Base-by-base conservation (phyloP, 2,113 vertebrate species). In the Xenopus laevis region DNA sequence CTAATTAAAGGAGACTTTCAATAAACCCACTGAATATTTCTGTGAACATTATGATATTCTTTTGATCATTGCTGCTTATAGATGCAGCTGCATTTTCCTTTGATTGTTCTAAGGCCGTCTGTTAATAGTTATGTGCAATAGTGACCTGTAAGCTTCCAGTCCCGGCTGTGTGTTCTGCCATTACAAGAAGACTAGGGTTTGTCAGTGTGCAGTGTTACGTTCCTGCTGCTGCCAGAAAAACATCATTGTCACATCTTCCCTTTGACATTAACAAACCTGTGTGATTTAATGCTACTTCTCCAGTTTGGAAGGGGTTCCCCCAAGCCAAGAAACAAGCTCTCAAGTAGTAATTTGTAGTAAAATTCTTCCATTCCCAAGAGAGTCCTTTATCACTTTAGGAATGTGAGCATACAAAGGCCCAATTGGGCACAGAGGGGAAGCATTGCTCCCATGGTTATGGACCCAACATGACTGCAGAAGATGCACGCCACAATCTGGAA, bases 381-480 rank as follows among this genome's bases (percentile, higher is more conserved):
- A 63, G 46, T 75, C n/a, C n/a, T 68, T 44, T 61, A 69, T 68
- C 17, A 46, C 61, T 69, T 68, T 52, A 45, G 65, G 73, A 75
- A 75, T 75, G 40, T 62, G 50, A 62, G 58, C 27, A 20, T 75
- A 75, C 73, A 75, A 75, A 62, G 73, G 65, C 66, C 73, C 73
- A 75, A 75, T 75, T 75, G 65, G 69, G 58, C 63, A 47, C 65
- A 75, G 46, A 75, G 62, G 66, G n/a, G 15, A 68, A 69, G 17
- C 27, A 40, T 69, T 10, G 33, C 33, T 27, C 3, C 23, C 27
- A 30, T 30, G 27, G 46, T 63, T 63, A 11, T 33, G 55, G 55
- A 58, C 8, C 55, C 55, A 58, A 58, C 18, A 20, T 58, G 15
- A 58, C 1, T 5, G 40, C 40, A 46, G 9, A 46, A n/a, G 7